Base-by-base conservation (phyloP, 2,113 vertebrate species). In the Chionodraco myersi region DNA sequence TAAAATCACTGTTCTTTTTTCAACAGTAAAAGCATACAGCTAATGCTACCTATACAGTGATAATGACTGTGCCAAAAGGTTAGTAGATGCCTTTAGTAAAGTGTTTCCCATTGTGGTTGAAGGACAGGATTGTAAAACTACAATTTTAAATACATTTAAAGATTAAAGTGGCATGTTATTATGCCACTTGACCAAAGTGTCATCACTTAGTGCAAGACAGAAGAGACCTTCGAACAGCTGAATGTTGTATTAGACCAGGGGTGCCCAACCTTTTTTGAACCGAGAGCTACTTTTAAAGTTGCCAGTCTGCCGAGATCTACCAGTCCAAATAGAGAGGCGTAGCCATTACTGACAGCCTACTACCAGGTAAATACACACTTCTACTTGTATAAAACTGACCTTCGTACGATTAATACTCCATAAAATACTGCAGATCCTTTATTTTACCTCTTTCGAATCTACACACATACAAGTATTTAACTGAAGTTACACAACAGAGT, bases 1-100 rank as follows among this genome's bases (percentile, higher is more conserved):
- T 36, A 44, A 44, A 63, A 41, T 49, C 23, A 53, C 18, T 49
- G n/a, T 41, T 64, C 30, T 30, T 30, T 30, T 30, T 66, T 58
- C 30, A 69, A 67, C 58, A 72, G 57, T 73, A 82, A 64, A 62
- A 3, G 45, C 18, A 12, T 30, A 47, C 10, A 44, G 53, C 34
- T 30, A 49, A 68, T 78, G 48, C 65, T 61, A 73, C 52, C 54
- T 67, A 30, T 30, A 30, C 30, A 30, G 30, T 30, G 30, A 30
- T 30, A 30, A 77, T 61, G 49, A 41, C 6, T 34, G 6, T 34
- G 16, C 12, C 12, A 57, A 65, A 34, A 48, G 0, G 45, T 54
- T 26, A 54, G 10, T 48, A 57, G 52, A 65, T 69, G 26, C 6
- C 52, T 53, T 34, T 30, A 44, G 30, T 79, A 48, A 62, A 64